Evolutionary conservation across 2,888 invertebrate species (phyloP).

Genomic region (Epiblema foenella): DNA sequence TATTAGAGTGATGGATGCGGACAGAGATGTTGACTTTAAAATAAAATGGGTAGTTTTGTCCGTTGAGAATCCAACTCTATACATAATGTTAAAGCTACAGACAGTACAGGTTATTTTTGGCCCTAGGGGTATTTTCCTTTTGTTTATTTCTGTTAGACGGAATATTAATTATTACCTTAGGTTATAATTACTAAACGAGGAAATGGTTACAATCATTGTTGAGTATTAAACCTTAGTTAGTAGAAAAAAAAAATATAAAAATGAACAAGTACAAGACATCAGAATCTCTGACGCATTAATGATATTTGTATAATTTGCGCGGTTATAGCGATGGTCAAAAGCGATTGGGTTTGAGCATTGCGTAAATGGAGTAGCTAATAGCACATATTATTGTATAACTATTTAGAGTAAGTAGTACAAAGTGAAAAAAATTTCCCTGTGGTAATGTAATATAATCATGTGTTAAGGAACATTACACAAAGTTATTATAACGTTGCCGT

Average conservation of each 20-base stretch:
- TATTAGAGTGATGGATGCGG: constrained; percentile 1
- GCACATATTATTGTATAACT: too few relatives aligned
- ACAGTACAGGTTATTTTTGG: background rate
- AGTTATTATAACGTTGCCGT: too few relatives aligned
- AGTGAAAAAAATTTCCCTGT: too few relatives aligned
- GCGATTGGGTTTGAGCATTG: too few relatives aligned
- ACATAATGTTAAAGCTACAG: background rate
- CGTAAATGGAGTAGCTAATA: too few relatives aligned
- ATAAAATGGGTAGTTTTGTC: background rate
- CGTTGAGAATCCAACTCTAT: background rate
- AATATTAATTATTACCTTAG: background rate
- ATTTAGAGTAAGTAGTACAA: too few relatives aligned
- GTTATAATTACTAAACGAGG: background rate
- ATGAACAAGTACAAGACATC: too few relatives aligned
- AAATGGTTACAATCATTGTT: background rate
- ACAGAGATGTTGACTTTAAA: constrained; percentile 9
- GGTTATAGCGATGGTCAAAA: too few relatives aligned
- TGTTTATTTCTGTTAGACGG: background rate
- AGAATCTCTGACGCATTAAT: too few relatives aligned
- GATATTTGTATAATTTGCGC: too few relatives aligned
- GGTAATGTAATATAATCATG: too few relatives aligned
- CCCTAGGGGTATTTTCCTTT: background rate
- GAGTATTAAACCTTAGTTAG: background rate
- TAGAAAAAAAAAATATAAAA: background rate
- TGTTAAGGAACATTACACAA: too few relatives aligned